Evolutionary conservation across 2,113 vertebrate species (phyloP).

Genomic region (Xyliphius kryptos): DNA sequence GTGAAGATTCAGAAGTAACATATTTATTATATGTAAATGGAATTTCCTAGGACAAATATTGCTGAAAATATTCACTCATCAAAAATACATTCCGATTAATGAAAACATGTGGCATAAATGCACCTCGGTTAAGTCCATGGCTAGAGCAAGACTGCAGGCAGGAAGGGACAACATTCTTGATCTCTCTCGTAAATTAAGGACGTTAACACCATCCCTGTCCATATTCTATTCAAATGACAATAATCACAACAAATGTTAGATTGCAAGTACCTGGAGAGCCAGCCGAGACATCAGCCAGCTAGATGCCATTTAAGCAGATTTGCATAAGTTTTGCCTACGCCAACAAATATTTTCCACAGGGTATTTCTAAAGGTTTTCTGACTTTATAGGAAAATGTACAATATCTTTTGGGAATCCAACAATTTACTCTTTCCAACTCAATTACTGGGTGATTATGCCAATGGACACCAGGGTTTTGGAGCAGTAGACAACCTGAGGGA

Average conservation of each 20-base stretch:
- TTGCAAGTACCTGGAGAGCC: conserved; percentile 37
- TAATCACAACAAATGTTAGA: conserved; percentile 44
- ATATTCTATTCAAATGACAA: conserved; percentile 43
- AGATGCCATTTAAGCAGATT: conserved; percentile 47
- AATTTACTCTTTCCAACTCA: conserved; percentile 58
- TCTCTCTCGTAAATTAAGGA: no score
- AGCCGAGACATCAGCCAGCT: conserved; percentile 31
- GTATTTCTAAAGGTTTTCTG: no score
- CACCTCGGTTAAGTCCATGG: no score
- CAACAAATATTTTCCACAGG: conserved; percentile 35
- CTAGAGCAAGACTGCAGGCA: no score
- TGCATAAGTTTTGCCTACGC: conserved; percentile 37
- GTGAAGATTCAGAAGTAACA: no score
- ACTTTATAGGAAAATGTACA: conserved; percentile 46
- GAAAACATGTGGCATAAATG: no score
- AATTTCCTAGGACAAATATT: no score
- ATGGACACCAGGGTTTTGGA: conserved; percentile 48
- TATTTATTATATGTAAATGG: no score
- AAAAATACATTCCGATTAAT: no score
- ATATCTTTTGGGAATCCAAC: conserved; percentile 51
- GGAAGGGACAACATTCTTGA: no score
- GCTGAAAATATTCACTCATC: no score
- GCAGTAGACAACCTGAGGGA: conserved; percentile 24
- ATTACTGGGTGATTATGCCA: conserved; percentile 57
- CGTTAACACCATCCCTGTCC: conserved; percentile 32